Percentiles rank a stretch among this genome's conserved stretches.
These are phyloP conservation scores for Pachypeltis micranthus DNA, from an alignment of 1,140 invertebrate species.

Conservation along the genomic window DNA sequence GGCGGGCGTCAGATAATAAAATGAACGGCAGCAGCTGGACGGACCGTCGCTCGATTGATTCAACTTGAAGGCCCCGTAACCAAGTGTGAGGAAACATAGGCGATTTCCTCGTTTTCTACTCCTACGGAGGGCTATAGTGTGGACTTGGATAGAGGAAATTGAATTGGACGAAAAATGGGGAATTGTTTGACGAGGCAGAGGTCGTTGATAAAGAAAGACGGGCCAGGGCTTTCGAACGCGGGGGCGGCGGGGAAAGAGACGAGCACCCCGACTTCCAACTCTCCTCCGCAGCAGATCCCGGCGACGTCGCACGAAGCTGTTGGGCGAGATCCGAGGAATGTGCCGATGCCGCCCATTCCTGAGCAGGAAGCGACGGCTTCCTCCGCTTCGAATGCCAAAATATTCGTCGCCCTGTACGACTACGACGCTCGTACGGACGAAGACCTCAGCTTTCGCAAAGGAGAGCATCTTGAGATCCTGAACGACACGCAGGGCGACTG, in stretches of 20 bases:
- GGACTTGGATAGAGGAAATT: too few relatives aligned
- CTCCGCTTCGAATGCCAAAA: conserved; percentile 42
- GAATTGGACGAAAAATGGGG: conserved; percentile 28
- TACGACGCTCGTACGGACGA: conserved; percentile 98
- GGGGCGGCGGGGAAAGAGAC: conserved; percentile 24
- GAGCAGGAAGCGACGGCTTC: conserved; percentile 25
- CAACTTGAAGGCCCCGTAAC: too few relatives aligned
- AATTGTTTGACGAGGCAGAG: conserved; percentile 30
- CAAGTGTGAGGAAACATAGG: too few relatives aligned
- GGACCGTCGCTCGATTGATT: too few relatives aligned
- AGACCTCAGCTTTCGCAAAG: conserved; percentile 95
- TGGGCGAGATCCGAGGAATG: conserved; percentile 25
- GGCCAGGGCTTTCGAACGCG: conserved; percentile 17
- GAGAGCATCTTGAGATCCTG: conserved; percentile 93
- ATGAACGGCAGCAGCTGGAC: too few relatives aligned
- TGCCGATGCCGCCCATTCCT: conserved; percentile 30
- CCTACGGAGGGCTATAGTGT: too few relatives aligned
- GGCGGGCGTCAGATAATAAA: too few relatives aligned
- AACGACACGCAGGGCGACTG: conserved; percentile 98
- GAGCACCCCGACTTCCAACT: conserved; percentile 22
- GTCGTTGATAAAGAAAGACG: conserved; percentile 28
- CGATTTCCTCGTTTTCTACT: too few relatives aligned
- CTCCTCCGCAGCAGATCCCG: conserved; percentile 23
- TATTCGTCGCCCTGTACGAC: conserved; percentile 96
- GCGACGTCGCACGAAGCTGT: conserved; percentile 20